These are phyloP conservation scores for Corythornis leucogaster DNA, from an alignment of 2,797 vertebrate species.

Conservation along the genomic window DNA sequence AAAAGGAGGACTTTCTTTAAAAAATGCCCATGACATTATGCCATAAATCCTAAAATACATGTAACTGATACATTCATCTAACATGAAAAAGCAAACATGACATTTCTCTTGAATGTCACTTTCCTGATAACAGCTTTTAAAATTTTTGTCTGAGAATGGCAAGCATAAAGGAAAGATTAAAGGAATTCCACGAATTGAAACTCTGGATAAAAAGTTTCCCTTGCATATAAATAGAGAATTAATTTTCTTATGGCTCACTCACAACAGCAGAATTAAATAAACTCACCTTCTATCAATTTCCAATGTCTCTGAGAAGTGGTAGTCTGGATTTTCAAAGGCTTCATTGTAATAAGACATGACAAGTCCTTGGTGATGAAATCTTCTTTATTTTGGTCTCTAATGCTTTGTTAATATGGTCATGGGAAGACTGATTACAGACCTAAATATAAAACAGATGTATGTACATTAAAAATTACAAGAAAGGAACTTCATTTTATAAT, in stretches of 20 bases:
- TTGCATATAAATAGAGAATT: not conserved
- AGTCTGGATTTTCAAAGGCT: conserved; percentile 74
- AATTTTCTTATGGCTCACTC: not conserved
- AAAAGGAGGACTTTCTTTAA: not conserved
- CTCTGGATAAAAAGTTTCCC: not conserved
- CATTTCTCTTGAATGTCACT: not conserved
- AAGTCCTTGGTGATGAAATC: not conserved
- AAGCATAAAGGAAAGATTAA: not conserved
- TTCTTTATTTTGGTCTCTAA: not conserved
- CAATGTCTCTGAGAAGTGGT: conserved; percentile 84
- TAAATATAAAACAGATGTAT: not conserved
- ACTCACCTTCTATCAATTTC: conserved; percentile 85
- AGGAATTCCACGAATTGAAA: not conserved
- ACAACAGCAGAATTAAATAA: not conserved
- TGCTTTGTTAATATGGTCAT: not conserved
- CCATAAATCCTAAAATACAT: not conserved
- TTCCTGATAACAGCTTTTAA: not conserved
- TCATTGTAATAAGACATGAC: conserved; percentile 69
- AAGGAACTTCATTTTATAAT: not conserved
- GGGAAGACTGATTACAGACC: not conserved
- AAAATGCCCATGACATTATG: not conserved
- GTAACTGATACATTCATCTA: not conserved
- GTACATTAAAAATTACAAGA: not conserved
- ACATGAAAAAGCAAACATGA: not conserved
- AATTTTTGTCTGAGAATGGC: not conserved